These are phyloP conservation scores for Phortica okadai DNA, from an alignment of 2,888 invertebrate species.

Conservation along the genomic window DNA sequence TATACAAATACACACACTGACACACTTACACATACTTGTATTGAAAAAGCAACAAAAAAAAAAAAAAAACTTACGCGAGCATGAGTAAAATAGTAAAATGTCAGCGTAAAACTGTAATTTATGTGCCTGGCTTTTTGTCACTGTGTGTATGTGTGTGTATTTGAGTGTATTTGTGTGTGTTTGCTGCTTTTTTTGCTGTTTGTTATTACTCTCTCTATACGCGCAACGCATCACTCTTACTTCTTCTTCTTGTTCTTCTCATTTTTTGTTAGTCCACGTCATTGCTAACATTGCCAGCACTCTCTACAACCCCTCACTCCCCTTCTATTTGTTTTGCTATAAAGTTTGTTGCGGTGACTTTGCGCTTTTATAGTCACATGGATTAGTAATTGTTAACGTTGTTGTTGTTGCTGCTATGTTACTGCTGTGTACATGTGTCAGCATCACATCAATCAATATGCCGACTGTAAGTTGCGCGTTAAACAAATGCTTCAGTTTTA, in stretches of 20 bases:
- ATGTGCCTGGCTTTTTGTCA: constrained; percentile 56
- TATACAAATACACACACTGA: not conserved
- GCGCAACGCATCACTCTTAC: not conserved
- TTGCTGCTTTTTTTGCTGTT: constrained; percentile 37
- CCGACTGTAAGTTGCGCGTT: constrained; percentile 56
- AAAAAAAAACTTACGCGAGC: not conserved
- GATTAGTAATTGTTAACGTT: constrained; percentile 18
- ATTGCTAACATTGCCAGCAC: too few relatives aligned
- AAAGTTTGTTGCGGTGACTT: constrained; percentile 46
- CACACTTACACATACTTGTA: not conserved
- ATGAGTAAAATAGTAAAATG: constrained; percentile 64
- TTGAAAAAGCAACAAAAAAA: not conserved
- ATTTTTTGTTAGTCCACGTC: not conserved
- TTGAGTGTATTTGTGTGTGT: constrained; percentile 7
- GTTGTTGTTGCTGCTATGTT: constrained; percentile 27
- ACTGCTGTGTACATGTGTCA: constrained; percentile 42
- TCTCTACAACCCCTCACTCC: too few relatives aligned
- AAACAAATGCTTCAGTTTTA: constrained; percentile 37
- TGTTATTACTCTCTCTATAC: constrained; percentile 8
- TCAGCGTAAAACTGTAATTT: constrained; percentile 71
- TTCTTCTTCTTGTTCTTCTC: not conserved
- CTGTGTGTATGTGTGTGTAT: constrained; percentile 17
- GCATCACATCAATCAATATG: constrained; percentile 66
- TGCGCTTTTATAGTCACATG: constrained; percentile 21
- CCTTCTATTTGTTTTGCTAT: not conserved